These are phyloP conservation scores for Indicator maculatus DNA, from an alignment of 2,113 vertebrate species.

Conservation along the genomic window DNA sequence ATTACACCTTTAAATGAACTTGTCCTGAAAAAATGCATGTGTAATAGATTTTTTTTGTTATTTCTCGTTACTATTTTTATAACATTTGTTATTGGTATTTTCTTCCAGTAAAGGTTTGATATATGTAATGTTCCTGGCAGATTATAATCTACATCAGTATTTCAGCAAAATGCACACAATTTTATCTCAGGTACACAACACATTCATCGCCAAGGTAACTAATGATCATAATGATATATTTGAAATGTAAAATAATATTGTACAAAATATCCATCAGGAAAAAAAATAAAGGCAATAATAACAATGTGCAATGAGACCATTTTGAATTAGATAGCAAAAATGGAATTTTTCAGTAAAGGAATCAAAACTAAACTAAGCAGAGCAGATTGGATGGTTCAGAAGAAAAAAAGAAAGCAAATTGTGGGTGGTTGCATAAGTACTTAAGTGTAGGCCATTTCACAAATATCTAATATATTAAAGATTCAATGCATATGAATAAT, in stretches of 20 bases:
- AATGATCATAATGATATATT: not conserved
- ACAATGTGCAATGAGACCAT: too few relatives aligned
- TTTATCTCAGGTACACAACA: not conserved
- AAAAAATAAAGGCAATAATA: not conserved
- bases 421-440: not conserved
- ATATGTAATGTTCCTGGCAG: not conserved
- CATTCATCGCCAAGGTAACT: not conserved
- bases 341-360: not conserved
- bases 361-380: not conserved
- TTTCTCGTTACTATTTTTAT: not conserved
- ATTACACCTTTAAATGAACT: not conserved
- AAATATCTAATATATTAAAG: not conserved
- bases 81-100: not conserved
- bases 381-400: not conserved
- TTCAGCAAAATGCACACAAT: not conserved
- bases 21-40: not conserved
- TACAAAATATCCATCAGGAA: not conserved
- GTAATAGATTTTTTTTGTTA: not conserved
- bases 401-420: not conserved
- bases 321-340: not conserved
- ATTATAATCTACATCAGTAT: not conserved
- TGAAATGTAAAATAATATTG: not conserved
- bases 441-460: not conserved
- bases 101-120: not conserved
- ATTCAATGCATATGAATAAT: not conserved